phyloP scores from a whole-genome alignment of 2,113 vertebrate species.

The Tupaia tana region DNA sequence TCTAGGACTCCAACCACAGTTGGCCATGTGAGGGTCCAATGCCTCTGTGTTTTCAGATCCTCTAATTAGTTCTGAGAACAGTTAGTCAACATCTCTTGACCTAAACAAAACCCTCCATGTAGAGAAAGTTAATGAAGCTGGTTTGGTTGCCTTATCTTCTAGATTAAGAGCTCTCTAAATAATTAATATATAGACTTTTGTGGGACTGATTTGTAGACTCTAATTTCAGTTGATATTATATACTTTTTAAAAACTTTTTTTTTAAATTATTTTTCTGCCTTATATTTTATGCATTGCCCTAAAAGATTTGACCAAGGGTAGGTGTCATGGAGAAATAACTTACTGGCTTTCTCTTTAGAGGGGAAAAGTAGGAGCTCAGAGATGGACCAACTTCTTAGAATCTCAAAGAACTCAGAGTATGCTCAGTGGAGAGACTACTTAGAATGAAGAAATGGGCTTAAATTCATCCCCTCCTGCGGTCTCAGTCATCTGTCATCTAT shows the following conservation, averaged over 20 bases:
- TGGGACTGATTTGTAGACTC: neutral
- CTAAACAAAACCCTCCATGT: neutral
- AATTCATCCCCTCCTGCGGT: neutral
- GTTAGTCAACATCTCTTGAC: neutral
- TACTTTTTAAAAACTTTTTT: neutral
- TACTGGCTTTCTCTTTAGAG: neutral
- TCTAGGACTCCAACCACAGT: too few species aligned
- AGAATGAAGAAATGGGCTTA: neutral
- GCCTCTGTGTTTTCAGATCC: neutral
- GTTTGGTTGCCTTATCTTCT: neutral
- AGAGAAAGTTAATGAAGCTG: neutral
- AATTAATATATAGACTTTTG: neutral
- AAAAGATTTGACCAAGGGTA: slow-evolving; percentile 23
- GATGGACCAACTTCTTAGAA: neutral
- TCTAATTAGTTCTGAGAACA: neutral
- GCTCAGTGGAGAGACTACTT: neutral
- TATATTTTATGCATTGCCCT: neutral
- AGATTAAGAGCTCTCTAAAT: neutral
- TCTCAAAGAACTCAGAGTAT: neutral
- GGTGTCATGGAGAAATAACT: neutral
- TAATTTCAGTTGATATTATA: slow-evolving; percentile 21
- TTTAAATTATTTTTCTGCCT: neutral
- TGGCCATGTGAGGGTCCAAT: too few species aligned
- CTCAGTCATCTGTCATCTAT: neutral
- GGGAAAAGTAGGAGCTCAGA: neutral